Evolutionary conservation across 2,888 invertebrate genomes (phyloP), one percentile per base, ranked within the genome.

Genomic region (Drosophila eohydei): DNA sequence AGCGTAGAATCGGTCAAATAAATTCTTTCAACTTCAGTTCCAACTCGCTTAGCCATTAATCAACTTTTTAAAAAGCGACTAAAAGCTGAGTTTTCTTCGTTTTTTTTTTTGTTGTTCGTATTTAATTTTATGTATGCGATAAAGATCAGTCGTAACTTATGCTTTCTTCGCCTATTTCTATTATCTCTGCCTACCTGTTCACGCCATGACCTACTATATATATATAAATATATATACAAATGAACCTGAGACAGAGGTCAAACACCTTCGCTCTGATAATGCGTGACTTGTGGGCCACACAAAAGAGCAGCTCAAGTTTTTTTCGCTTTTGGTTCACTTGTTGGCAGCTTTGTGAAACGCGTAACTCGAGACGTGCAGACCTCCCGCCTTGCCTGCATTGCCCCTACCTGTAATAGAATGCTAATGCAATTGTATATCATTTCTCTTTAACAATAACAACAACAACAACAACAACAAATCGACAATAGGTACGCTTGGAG

Each of bases 401-500:
- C 9, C 26, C 14, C 21, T 11, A 1, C 16, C 34, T 46, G 34
- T 43, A 46, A 40, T 36, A 65, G 60, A 36, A 58, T 65, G 54
- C 54, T 68, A 78, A 81, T 81, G 69, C 65, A 69, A 68, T 72
- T 76, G 64, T 76, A 59, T 51, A 41, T 46, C 38, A 56, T 66
- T 66, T 65, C 50, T 65, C 44, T 41, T 52, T 26, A 16, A 36
- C 52, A 11, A 43, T 21, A 14, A 16, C 16, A 41, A 41, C 41
- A 9, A 41, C 32, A 44, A 56, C 12, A 28, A 38, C 14, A 41
- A 41, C 41, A 9, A 41, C 32, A 44, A 56, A 21, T 21, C 12
- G 16, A 38, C 14, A 28, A 55, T 92, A 98, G 98, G 97, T 99
- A 70, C 96, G 98, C 55, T 94, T 99, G 93, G 99, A 99, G 94